phyloP scores from a whole-genome alignment of 2,888 invertebrate species.

The Agapetus fuscipes region DNA sequence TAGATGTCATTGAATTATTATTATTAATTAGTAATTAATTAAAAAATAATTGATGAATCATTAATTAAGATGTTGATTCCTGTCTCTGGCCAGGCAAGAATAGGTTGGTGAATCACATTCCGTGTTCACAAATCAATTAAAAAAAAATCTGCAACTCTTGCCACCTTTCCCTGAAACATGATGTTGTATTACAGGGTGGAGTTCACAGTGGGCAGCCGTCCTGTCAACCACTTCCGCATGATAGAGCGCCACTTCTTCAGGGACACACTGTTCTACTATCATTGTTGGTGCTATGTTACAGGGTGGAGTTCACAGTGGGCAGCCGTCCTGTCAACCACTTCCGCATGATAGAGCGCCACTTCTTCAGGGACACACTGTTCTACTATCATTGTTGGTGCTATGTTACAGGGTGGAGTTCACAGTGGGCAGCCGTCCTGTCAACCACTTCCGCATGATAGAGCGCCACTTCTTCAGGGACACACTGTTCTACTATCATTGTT shows the following conservation, averaged over 20 bases:
- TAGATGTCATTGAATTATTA: too few species aligned
- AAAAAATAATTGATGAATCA: too few species aligned
- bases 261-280: conserved; percentile 76
- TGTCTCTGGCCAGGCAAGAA: too few species aligned
- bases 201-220: conserved; percentile 87
- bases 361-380: conserved; percentile 82
- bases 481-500: too few species aligned
- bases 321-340: conserved; percentile 87
- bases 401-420: conserved; percentile 85
- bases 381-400: too few species aligned
- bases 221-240: conserved; percentile 95
- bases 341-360: conserved; percentile 97
- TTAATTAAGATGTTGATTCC: too few species aligned
- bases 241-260: conserved; percentile 95
- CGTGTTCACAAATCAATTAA: too few species aligned
- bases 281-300: too few species aligned
- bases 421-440: conserved; percentile 85
- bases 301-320: conserved; percentile 95
- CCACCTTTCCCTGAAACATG: too few species aligned
- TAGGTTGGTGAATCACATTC: too few species aligned
- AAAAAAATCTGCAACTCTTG: too few species aligned
- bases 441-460: conserved; percentile 97
- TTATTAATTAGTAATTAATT: too few species aligned
- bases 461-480: conserved; percentile 91
- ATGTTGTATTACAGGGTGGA: conserved; percentile 86